Evolutionary conservation across 2,797 vertebrate species (phyloP).

Genomic region (Ctenopoma kingsleyae): DNA sequence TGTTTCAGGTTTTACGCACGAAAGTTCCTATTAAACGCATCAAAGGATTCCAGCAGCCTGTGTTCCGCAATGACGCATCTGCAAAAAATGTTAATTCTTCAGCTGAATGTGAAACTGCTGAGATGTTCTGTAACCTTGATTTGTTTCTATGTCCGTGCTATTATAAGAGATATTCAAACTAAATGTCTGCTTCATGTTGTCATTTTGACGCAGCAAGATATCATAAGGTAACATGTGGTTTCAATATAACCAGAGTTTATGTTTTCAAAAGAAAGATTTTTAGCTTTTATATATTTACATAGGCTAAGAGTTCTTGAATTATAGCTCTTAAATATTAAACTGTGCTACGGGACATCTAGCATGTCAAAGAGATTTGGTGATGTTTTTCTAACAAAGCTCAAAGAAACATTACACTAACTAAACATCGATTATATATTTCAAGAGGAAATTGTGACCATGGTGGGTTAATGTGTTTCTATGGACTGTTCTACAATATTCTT

Average conservation of each 20-base stretch:
- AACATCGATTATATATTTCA: constrained; percentile 2
- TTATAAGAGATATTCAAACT: neutral
- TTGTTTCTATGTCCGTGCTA: neutral
- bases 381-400: constrained; percentile 6
- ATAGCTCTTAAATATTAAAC: constrained; percentile 5
- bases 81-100: neutral
- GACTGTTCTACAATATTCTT: neutral
- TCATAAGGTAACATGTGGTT: constrained; percentile 38
- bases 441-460: neutral
- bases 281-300: constrained; percentile 5
- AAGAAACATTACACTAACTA: constrained; percentile 16
- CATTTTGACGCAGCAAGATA: constrained; percentile 14
- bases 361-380: neutral
- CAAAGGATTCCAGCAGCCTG: constrained; percentile 2
- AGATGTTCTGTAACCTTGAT: neutral
- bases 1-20: constrained; percentile 48
- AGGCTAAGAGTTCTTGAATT: constrained; percentile 7
- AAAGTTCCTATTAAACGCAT: constrained; percentile 21
- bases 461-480: neutral
- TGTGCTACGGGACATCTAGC: constrained; percentile 1
- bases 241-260: constrained; percentile 26
- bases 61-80: neutral
- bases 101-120: neutral
- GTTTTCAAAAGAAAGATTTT: constrained; percentile 26
- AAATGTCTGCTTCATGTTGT: constrained; percentile 1